Base-by-base conservation (phyloP, 1,140 invertebrate species). In the Tribolium castaneum region DNA sequence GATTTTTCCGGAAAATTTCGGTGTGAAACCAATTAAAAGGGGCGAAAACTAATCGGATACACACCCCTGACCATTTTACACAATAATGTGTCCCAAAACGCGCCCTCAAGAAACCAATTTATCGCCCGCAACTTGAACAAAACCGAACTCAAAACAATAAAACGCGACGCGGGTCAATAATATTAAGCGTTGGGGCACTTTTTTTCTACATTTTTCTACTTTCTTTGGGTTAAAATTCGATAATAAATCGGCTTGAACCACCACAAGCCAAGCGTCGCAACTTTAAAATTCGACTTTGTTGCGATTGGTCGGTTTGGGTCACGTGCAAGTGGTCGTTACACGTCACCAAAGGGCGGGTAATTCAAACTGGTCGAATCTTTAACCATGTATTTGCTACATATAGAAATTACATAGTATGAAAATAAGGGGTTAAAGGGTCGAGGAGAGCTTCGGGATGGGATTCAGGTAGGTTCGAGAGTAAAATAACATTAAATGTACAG, bases 381-480 rank as follows among this genome's bases (percentile, higher is more conserved):
- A 75, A 75, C 72, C 72, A 75, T 75, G 35, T 75, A 75, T 75
- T 72, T 75, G 51, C 51, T 75, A 75, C 72, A 75, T 75, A 34
- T 35, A 59, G 72, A 75, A 59, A 75, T 72, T 73, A 73, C 71
- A 73, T 59, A 6, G 59, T 73, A 73, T 73, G 70, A 73, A 73
- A 73, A 73, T 73, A 73, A 73, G 30, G 71, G 71, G 30, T 62
- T 54, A 22, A n/a, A 73, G 25, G n/a, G 35, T 52, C 13, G 51
- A 13, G 13, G 51, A 19, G 51, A 52, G 13, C 5, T 52, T 14
- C 51, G 51, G 51, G 51, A 66, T 30, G 12, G 59, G 30, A 12
- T 34, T 66, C 25, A n/a, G 12, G 34, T 4, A 30, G 54, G 54
- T 14, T 13, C 13, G 25, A 66, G 30, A 30, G 6, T 4, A 66